phyloP scores from a whole-genome alignment of 1,140 invertebrate species.

The Cecropterus lyciades region DNA sequence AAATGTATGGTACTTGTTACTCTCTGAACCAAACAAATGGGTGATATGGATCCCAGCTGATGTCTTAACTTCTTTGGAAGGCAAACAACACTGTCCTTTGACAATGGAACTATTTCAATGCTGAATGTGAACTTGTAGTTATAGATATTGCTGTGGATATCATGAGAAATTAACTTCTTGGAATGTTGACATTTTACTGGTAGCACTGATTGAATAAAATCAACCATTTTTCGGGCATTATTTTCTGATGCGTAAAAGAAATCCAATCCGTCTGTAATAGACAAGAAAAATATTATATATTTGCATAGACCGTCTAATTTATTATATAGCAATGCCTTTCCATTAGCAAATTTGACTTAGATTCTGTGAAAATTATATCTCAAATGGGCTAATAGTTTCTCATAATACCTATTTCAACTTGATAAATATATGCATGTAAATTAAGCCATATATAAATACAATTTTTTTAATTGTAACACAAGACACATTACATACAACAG shows the following conservation, averaged over 20 bases:
- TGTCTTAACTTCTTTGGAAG: slow-evolving; percentile 94
- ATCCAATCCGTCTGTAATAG: slow-evolving; percentile 94
- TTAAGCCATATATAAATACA: too few species aligned
- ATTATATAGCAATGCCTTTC: too few species aligned
- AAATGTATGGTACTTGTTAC: slow-evolving; percentile 96
- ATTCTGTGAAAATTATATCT: too few species aligned
- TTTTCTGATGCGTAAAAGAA: slow-evolving; percentile 97
- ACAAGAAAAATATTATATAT: slow-evolving; percentile 36
- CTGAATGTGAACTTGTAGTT: slow-evolving; percentile 98
- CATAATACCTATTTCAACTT: too few species aligned
- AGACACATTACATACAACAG: too few species aligned
- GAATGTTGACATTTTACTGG: slow-evolving; percentile 95
- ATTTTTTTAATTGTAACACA: too few species aligned
- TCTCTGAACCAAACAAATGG: slow-evolving; percentile 94
- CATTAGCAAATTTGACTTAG: too few species aligned
- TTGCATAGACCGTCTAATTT: too few species aligned
- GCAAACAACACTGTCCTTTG: slow-evolving; percentile 98
- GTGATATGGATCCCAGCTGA: slow-evolving; percentile 95
- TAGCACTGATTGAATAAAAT: slow-evolving; percentile 95
- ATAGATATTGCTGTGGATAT: slow-evolving; percentile 98
- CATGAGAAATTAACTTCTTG: slow-evolving; percentile 98
- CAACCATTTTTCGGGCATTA: slow-evolving; percentile 97
- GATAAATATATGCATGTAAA: too few species aligned
- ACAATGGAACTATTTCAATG: slow-evolving; percentile 98
- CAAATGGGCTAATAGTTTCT: too few species aligned